Evolutionary conservation across 1,140 invertebrate species (phyloP).

Genomic region (Periplaneta americana): DNA sequence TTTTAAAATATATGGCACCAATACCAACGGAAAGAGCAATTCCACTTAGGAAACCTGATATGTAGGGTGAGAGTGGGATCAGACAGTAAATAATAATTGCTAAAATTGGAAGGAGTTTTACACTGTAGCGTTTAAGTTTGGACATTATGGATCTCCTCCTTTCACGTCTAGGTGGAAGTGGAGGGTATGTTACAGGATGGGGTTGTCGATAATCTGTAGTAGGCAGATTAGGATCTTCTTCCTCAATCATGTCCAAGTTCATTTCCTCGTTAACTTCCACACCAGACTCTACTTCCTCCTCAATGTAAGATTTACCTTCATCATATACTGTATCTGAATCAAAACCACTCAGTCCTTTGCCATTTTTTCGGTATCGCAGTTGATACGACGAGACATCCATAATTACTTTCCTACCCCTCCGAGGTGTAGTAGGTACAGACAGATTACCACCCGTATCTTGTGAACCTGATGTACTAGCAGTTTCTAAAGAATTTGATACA

Average conservation of each 20-base stretch:
- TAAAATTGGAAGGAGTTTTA: not conserved
- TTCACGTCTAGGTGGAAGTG: not conserved
- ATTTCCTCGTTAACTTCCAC: constrained; percentile 44
- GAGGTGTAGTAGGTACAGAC: not conserved
- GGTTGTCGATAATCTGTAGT: constrained; percentile 10
- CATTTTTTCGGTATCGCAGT: not conserved
- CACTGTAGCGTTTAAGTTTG: not conserved
- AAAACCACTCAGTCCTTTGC: not conserved
- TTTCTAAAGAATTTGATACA: not conserved
- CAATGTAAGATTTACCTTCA: constrained; percentile 11
- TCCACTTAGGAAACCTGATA: constrained; percentile 31
- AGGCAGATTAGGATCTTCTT: not conserved
- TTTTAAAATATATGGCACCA: constrained; percentile 25
- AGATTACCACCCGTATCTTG: not conserved
- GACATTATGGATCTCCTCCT: not conserved
- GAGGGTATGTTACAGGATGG: not conserved
- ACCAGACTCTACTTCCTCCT: constrained; percentile 46
- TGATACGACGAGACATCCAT: not conserved
- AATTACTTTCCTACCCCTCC: not conserved
- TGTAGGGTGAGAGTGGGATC: constrained; percentile 32
- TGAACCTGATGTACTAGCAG: not conserved
- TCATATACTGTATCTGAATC: not conserved
- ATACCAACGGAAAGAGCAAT: not conserved
- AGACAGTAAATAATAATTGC: constrained; percentile 21
- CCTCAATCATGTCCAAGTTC: not conserved